These are phyloP conservation scores for Microcebus griseorufus DNA, from an alignment of 2,113 vertebrate genomes.

Conservation along the genomic window DNA sequence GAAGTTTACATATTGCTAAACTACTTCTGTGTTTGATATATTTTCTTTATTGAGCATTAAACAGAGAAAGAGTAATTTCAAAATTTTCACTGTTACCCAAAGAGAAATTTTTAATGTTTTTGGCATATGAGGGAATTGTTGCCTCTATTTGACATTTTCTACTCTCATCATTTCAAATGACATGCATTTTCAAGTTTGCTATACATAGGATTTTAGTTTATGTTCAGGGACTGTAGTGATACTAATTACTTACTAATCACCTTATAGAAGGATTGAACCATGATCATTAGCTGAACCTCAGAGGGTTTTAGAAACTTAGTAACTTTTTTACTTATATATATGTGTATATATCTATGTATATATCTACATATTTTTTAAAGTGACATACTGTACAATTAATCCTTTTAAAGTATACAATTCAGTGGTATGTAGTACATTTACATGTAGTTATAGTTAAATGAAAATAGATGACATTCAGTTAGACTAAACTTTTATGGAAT, in stretches of 20 bases:
- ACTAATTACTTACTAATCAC: not conserved
- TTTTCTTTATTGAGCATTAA: not conserved
- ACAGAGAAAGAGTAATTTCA: not conserved
- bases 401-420: not conserved
- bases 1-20: not conserved
- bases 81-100: not conserved
- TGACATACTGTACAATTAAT: not conserved
- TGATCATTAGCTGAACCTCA: not conserved
- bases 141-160: not conserved
- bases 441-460: not conserved
- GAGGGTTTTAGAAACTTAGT: not conserved
- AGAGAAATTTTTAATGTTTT: slow-evolving; percentile 20
- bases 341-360: not conserved
- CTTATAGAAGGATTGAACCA: not conserved
- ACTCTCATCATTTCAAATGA: not conserved
- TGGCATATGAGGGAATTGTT: not conserved
- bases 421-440: not conserved
- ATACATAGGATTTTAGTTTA: not conserved
- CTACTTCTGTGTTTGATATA: not conserved
- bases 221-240: not conserved
- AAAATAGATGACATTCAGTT: not conserved
- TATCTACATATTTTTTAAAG: not conserved
- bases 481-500: not conserved
- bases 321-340: too few species aligned
- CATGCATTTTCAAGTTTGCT: not conserved